Conservation (phyloP, 2,797 vertebrate genomes). For the Helicolenus hilgendorfi region DNA sequence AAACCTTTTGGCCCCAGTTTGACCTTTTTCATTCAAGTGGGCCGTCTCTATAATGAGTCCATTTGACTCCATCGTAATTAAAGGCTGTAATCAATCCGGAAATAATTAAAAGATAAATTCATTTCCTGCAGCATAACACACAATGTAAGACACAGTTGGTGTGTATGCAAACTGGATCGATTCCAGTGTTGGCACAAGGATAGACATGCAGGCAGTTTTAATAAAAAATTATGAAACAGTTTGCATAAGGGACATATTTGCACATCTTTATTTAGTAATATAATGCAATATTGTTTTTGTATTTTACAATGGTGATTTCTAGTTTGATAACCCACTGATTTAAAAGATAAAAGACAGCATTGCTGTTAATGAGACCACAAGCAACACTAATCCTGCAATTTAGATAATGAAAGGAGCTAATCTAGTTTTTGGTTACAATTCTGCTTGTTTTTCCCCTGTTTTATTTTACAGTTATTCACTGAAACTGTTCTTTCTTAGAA, state of each 20-base stretch:
- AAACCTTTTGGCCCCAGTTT: slow-evolving; percentile 20
- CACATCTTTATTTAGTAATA: not conserved
- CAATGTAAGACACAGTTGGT: not conserved
- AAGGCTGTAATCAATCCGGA: slow-evolving; percentile 18
- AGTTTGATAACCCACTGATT: not conserved
- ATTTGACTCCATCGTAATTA: slow-evolving; percentile 22
- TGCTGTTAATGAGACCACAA: not conserved
- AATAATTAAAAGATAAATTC: slow-evolving; percentile 22
- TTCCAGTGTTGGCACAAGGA: slow-evolving; percentile 5
- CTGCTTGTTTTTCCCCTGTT: too few species aligned
- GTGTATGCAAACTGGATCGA: not conserved
- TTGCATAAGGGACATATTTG: not conserved
- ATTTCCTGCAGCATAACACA: not conserved
- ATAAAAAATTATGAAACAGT: not conserved
- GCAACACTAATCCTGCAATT: not conserved
- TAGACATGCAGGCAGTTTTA: not conserved
- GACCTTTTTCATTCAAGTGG: slow-evolving; percentile 27
- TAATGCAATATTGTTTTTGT: not conserved
- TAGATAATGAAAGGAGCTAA: not conserved
- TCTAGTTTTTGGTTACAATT: not conserved
- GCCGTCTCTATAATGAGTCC: not conserved
- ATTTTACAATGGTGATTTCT: not conserved
- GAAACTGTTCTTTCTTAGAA: not conserved
- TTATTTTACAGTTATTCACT: not conserved
- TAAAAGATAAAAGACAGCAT: not conserved